phyloP scores from a whole-genome alignment of 2,797 vertebrate species.

The Sebastes aleutianus region DNA sequence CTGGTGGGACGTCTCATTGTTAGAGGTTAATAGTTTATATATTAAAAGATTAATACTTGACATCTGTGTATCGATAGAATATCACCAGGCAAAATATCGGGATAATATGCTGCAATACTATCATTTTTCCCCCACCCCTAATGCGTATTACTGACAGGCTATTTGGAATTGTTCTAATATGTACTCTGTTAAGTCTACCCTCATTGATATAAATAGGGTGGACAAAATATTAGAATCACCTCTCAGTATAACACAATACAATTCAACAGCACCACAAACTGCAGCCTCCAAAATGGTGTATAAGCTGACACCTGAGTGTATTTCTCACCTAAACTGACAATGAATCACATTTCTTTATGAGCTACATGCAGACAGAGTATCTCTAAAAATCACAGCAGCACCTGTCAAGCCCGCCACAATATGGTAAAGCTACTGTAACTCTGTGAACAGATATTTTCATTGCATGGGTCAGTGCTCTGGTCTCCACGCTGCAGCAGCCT shows the following conservation, averaged over 20 bases:
- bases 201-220: background rate
- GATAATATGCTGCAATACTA: too few relatives aligned
- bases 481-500: conserved; percentile 37
- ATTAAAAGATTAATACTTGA: too few relatives aligned
- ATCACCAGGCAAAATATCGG: fast-evolving
- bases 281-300: background rate
- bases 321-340: background rate
- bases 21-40: too few relatives aligned
- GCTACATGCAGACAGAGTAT: background rate
- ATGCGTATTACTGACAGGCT: too few relatives aligned
- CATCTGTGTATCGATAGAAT: too few relatives aligned
- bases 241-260: background rate
- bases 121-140: too few relatives aligned
- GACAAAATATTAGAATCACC: background rate
- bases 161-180: too few relatives aligned
- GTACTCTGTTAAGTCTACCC: too few relatives aligned
- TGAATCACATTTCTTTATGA: background rate
- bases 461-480: conserved; percentile 58
- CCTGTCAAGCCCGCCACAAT: conserved; percentile 31
- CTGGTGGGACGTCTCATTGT: too few relatives aligned
- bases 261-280: background rate
- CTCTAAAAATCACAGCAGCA: conserved; percentile 14
- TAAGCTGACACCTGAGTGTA: too few relatives aligned
- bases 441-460: conserved; percentile 52
- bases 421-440: conserved; percentile 47